Percentiles rank a stretch among this genome's conserved stretches.
These are phyloP conservation scores for Rhimphoctona megacephalus DNA, from an alignment of 2,888 invertebrate species.

Conservation along the genomic window DNA sequence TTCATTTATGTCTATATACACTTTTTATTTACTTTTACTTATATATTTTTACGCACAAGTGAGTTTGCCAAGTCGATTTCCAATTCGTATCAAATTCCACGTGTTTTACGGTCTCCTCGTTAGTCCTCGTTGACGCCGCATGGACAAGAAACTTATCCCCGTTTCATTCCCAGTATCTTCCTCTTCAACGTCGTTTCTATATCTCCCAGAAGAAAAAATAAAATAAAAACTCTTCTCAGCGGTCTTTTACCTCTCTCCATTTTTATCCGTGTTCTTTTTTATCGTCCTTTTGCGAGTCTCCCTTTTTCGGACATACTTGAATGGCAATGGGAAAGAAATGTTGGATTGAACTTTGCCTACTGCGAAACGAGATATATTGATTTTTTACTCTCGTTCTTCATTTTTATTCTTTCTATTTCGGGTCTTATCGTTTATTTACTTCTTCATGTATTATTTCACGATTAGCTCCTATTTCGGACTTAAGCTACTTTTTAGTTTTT, in stretches of 20 bases:
- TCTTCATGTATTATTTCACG: neutral
- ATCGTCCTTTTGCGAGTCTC: constrained; percentile 2
- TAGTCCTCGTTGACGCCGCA: constrained; percentile 53
- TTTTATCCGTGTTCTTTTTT: constrained; percentile 5
- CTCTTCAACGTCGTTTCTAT: constrained; percentile 29
- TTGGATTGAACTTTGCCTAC: neutral
- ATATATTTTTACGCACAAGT: neutral
- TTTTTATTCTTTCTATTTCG: neutral
- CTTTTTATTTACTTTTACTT: neutral
- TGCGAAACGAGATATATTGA: neutral
- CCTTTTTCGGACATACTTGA: constrained; percentile 18
- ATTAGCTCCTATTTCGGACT: neutral
- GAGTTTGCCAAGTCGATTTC: constrained; percentile 50
- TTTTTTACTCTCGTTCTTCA: neutral
- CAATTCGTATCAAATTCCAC: constrained; percentile 67
- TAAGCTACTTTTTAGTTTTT: neutral
- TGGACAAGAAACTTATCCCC: constrained; percentile 66
- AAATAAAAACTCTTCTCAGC: constrained; percentile 6
- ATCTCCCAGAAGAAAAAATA: neutral
- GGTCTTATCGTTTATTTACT: neutral
- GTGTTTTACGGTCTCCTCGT: constrained; percentile 63
- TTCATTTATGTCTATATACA: neutral
- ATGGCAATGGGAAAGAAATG: constrained; percentile 37
- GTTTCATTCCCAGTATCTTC: neutral
- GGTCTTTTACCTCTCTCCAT: constrained; percentile 10